phyloP scores from a whole-genome alignment of 1,140 invertebrate genomes.

The Phocides pigmalion region DNA sequence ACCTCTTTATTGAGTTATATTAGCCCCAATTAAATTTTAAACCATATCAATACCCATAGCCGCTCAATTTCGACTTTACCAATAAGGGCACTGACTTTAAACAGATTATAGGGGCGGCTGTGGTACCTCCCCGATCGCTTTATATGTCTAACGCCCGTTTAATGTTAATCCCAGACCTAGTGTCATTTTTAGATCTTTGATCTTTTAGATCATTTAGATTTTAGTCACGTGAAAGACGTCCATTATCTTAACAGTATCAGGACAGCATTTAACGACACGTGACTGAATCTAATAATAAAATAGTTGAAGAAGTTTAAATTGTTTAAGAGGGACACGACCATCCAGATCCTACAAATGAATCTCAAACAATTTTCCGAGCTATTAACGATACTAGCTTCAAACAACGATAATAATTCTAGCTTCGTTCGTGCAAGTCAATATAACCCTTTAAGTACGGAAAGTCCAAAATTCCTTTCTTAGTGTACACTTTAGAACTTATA shows the following conservation, averaged over 20 bases:
- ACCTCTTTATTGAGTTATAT: constrained; percentile 5
- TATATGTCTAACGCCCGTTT: no score
- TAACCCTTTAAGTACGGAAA: no score
- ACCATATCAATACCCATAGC: background rate
- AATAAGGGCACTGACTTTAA: no score
- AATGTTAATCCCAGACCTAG: no score
- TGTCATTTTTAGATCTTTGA: no score
- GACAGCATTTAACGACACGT: constrained; percentile 8
- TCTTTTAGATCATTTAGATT: no score
- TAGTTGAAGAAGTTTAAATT: constrained; percentile 24
- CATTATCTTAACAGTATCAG: background rate
- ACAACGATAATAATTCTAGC: background rate
- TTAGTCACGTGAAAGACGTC: background rate
- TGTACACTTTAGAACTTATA: no score
- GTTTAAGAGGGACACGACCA: constrained; percentile 17
- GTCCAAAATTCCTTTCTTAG: no score
- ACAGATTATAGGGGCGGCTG: no score
- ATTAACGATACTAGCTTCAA: background rate
- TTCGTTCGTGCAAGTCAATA: no score
- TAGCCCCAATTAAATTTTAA: constrained; percentile 7
- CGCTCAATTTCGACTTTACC: no score
- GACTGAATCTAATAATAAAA: constrained; percentile 26
- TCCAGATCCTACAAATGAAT: constrained; percentile 16
- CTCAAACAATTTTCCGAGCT: constrained; percentile 14
- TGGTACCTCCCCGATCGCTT: no score